phyloP scores from a whole-genome alignment of 2,797 vertebrate genomes.

The Coendou prehensilis region DNA sequence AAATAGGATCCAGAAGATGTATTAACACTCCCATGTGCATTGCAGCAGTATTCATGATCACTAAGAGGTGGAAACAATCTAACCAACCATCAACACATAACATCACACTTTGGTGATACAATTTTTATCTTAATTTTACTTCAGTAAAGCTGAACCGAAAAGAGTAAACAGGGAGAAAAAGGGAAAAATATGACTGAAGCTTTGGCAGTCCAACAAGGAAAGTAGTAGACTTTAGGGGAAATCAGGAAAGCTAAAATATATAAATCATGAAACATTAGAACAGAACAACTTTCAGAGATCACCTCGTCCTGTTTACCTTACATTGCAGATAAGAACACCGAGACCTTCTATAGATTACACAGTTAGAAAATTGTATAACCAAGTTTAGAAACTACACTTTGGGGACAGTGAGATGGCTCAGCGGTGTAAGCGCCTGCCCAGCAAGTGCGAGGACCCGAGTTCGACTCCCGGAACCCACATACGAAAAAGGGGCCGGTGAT shows the following conservation, averaged over 20 bases:
- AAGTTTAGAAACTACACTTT: conserved; percentile 40
- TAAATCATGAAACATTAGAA: background rate
- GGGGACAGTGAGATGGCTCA: background rate
- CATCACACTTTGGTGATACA: background rate
- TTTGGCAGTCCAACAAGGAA: background rate
- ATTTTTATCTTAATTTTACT: background rate
- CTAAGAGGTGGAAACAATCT: background rate
- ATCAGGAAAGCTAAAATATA: background rate
- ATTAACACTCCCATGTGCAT: background rate
- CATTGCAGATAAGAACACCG: background rate
- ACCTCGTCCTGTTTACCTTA: background rate
- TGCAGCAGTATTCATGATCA: background rate
- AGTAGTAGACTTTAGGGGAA: conserved; percentile 10
- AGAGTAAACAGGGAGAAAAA: background rate
- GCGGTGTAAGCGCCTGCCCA: no score
- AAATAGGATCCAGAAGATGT: background rate
- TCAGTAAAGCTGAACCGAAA: background rate
- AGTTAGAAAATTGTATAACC: background rate
- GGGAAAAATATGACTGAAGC: background rate
- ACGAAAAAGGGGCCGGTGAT: no score
- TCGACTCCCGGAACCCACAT: no score
- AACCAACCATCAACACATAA: background rate
- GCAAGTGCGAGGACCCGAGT: no score
- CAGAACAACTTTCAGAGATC: background rate
- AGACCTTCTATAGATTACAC: background rate